Conservation (phyloP, 1,140 invertebrate species). For the Saccostrea glomerata region DNA sequence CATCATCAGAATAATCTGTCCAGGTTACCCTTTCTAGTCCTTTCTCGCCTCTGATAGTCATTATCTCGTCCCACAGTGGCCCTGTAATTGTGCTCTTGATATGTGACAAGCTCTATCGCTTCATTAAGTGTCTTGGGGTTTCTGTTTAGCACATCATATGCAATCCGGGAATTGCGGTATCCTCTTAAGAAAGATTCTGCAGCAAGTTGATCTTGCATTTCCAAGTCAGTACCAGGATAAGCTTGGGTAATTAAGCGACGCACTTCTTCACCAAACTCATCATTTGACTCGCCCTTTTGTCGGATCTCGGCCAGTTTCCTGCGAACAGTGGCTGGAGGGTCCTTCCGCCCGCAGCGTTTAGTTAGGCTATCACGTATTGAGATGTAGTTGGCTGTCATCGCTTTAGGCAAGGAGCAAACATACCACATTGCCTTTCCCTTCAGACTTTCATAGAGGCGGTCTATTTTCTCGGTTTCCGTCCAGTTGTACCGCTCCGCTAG, state of each 20-base stretch:
- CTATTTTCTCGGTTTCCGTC: too few relatives aligned
- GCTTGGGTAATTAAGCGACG: constrained; percentile 7
- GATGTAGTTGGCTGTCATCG: not conserved
- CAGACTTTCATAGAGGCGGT: not conserved
- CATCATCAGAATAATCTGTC: too few relatives aligned
- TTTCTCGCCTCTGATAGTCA: not conserved
- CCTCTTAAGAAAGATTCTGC: constrained; percentile 21
- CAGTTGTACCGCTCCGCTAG: not conserved
- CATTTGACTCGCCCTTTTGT: not conserved
- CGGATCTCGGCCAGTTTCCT: not conserved
- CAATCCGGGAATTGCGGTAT: not conserved
- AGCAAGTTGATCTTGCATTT: not conserved
- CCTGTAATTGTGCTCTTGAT: not conserved
- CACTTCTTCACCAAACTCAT: constrained; percentile 6
- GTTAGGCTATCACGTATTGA: not conserved
- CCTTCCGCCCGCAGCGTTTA: not conserved
- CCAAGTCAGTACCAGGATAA: not conserved
- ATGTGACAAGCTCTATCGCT: not conserved
- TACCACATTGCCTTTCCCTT: constrained; percentile 13
- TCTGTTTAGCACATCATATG: not conserved
- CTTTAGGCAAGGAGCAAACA: not conserved
- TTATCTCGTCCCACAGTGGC: not conserved
- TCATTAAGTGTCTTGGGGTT: not conserved
- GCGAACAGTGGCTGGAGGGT: not conserved
- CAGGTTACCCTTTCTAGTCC: not conserved